phyloP scores from a whole-genome alignment of 2,113 vertebrate species.

The Clarias macrocephalus region DNA sequence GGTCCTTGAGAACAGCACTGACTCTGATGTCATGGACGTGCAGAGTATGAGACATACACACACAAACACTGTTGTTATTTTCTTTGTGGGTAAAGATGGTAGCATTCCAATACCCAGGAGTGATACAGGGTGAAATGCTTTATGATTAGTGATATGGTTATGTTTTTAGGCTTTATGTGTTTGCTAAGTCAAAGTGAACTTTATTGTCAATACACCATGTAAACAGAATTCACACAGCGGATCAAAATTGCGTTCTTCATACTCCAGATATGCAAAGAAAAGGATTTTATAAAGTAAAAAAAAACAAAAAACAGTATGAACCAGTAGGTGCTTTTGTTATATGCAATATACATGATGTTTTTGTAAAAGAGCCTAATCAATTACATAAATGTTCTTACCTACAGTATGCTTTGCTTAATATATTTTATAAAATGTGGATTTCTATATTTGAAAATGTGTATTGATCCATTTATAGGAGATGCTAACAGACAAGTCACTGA shows the following conservation, averaged over 20 bases:
- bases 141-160: not conserved
- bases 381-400: not conserved
- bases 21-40: slow-evolving; percentile 77
- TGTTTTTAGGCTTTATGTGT: not conserved
- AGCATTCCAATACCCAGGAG: not conserved
- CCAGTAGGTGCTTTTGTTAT: not conserved
- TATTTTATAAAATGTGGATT: not conserved
- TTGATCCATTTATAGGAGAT: slow-evolving; percentile 77
- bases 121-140: not conserved
- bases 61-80: not conserved
- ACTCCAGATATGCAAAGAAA: too few species aligned
- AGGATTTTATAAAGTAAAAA: too few species aligned
- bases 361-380: not conserved
- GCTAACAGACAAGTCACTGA: slow-evolving; percentile 89
- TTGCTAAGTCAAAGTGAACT: too few species aligned
- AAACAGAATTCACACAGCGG: too few species aligned
- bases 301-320: too few species aligned
- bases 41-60: slow-evolving; percentile 75
- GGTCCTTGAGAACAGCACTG: slow-evolving; percentile 82
- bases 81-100: not conserved
- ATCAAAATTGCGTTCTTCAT: too few species aligned
- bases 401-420: not conserved
- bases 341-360: not conserved
- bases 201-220: too few species aligned
- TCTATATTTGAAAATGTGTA: not conserved